Evolutionary conservation across 2,888 invertebrate species (phyloP).

Genomic region (Eurois occulta): DNA sequence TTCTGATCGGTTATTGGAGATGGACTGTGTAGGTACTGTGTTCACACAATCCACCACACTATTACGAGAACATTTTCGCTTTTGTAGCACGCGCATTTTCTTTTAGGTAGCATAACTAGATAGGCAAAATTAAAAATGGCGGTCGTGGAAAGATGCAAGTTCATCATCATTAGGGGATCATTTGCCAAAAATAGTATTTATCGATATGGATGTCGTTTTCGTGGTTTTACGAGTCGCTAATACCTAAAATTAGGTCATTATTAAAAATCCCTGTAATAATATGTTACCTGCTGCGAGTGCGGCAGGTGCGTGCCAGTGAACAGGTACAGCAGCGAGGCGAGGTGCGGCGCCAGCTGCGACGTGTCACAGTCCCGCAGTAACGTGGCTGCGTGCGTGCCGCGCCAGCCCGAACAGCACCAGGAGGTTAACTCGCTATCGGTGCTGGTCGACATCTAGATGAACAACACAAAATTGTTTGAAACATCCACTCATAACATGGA

Average conservation of each 20-base stretch:
- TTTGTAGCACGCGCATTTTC: background rate
- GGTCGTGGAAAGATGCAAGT: background rate
- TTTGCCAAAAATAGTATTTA: background rate
- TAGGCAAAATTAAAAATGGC: background rate
- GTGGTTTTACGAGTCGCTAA: background rate
- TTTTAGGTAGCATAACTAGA: background rate
- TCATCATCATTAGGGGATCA: background rate
- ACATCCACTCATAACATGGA: background rate
- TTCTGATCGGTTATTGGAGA: background rate
- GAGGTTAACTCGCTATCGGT: constrained; percentile 71
- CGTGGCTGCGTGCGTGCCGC: constrained; percentile 57
- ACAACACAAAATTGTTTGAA: background rate
- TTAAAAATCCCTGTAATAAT: background rate
- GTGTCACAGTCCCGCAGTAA: constrained; percentile 70
- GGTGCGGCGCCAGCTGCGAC: constrained; percentile 65
- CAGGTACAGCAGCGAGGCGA: constrained; percentile 77
- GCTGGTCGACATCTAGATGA: constrained; percentile 53
- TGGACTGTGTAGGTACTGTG: too few relatives aligned
- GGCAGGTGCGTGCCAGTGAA: constrained; percentile 74
- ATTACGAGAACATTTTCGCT: background rate
- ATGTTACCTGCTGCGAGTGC: constrained; percentile 64
- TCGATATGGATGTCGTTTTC: background rate
- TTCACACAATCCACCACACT: too few relatives aligned
- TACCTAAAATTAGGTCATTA: rapidly evolving
- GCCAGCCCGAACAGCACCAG: constrained; percentile 75